A percentile compares a stretch with the other conserved stretches of the same genome.
phyloP scores from a whole-genome alignment of 2,113 vertebrate genomes.

The Neodon shergylaensis region DNA sequence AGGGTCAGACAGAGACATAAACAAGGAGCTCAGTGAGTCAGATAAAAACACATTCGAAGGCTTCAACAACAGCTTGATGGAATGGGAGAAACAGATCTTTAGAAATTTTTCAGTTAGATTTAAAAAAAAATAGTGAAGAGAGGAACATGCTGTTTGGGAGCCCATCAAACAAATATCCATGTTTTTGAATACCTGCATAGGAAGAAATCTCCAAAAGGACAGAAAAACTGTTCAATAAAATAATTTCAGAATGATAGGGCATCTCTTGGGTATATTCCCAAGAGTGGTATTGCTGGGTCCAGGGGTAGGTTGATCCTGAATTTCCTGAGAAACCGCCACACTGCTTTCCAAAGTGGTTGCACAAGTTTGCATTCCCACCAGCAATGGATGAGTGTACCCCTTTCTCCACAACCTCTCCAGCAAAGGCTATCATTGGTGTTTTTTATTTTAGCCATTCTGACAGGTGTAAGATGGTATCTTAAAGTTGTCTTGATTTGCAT shows the following conservation, averaged over 20 bases:
- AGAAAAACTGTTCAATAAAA: not conserved
- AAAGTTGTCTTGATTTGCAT: too few relatives aligned
- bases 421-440: too few relatives aligned
- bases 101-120: not conserved
- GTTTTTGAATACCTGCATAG: not conserved
- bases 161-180: not conserved
- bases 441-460: too few relatives aligned
- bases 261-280: too few relatives aligned
- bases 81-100: not conserved
- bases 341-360: too few relatives aligned
- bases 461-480: too few relatives aligned
- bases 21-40: not conserved
- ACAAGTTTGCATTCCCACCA: too few relatives aligned
- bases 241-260: not conserved
- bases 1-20: not conserved
- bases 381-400: too few relatives aligned
- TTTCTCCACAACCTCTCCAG: too few relatives aligned
- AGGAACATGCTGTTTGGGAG: not conserved
- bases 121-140: not conserved
- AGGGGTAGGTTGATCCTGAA: too few relatives aligned
- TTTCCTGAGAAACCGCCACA: too few relatives aligned
- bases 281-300: too few relatives aligned
- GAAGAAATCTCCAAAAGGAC: not conserved
- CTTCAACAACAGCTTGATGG: not conserved
- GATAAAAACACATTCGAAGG: not conserved